A percentile compares a stretch with the other conserved stretches of the same genome.
phyloP scores from a whole-genome alignment of 2,888 invertebrate genomes.

The Ramazzottius varieornatus region DNA sequence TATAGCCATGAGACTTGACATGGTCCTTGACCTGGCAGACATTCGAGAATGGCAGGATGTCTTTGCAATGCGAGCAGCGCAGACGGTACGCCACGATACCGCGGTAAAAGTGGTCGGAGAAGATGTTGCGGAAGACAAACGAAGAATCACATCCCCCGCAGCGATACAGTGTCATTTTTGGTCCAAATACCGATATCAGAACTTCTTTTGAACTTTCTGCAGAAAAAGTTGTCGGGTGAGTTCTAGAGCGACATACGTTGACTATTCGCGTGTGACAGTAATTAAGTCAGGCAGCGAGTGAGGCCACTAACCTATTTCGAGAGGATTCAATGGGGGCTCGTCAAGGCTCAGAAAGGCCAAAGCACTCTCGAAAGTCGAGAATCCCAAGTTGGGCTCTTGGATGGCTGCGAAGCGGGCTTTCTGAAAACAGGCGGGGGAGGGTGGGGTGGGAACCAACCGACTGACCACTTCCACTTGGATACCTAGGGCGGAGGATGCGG shows the following conservation, averaged over 20 bases:
- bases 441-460: background rate
- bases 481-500: background rate
- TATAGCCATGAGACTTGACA: background rate
- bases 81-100: background rate
- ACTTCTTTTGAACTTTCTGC: background rate
- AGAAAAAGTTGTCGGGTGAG: background rate
- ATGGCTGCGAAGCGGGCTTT: background rate
- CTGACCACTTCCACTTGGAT: slow-evolving; percentile 1
- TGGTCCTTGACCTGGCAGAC: slow-evolving; percentile 2
- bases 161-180: slow-evolving; percentile 3
- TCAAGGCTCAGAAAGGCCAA: background rate
- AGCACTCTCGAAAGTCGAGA: background rate
- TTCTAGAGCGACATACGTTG: too few relatives aligned
- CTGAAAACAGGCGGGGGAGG: background rate
- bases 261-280: too few relatives aligned
- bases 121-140: background rate
- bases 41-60: background rate
- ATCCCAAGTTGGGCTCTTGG: background rate
- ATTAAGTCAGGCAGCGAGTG: too few relatives aligned
- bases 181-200: background rate
- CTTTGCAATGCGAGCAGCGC: background rate
- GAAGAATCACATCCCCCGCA: background rate
- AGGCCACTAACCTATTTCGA: background rate
- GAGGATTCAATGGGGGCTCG: background rate
- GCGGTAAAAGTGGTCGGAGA: background rate